Evolutionary conservation across 2,888 invertebrate genomes (phyloP), one percentile per base, ranked within the genome.

Genomic region (Polydrusus tereticollis): DNA sequence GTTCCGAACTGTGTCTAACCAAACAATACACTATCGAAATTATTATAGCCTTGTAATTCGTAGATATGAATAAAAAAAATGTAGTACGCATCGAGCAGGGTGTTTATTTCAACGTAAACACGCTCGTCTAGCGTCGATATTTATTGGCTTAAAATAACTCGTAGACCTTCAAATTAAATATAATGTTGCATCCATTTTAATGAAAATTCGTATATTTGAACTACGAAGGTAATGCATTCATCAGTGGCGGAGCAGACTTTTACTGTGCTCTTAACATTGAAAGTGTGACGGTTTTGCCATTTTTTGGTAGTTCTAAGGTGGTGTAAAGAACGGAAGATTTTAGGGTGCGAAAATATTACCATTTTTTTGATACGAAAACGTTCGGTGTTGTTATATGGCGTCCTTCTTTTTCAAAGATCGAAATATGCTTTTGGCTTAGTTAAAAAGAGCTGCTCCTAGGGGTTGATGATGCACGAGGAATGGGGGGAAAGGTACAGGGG

Each of bases 111-210:
- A 47, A 16, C 64, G 58, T 64, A 38, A n/a, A n/a, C 58, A 47
- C 43, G 41, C 29, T 60, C 58, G 41, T 38, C 14, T 59, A 58
- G 52, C 52, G 26, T 18, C 14, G 26, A 38, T 55, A 36, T 50
- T 26, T 66, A 71, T 71, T 71, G 71, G 71, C 71, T 71, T 66
- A 71, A 71, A 71, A 71, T 71, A 71, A 65, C 65, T 26, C 52
- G 41, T 50, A 65, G 71, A 60, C 71, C 71, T 71, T 71, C 71
- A 71, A 66, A 65, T 71, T 65, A 66, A 66, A 57, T 63, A 57
- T 65, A 58, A 60, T 26, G 47, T 47, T 71, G 71, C 71, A 68
- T 68, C 72, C 62, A 72, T 72, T 72, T 68, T 65, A 66, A 63
- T 66, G 64, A 60, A 73, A 67, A 67, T 77, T 70, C 21, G 67